Evolutionary conservation across 2,888 invertebrate species (phyloP), one percentile per base, ranked within the genome.

Genomic region (Plebejus anna): DNA sequence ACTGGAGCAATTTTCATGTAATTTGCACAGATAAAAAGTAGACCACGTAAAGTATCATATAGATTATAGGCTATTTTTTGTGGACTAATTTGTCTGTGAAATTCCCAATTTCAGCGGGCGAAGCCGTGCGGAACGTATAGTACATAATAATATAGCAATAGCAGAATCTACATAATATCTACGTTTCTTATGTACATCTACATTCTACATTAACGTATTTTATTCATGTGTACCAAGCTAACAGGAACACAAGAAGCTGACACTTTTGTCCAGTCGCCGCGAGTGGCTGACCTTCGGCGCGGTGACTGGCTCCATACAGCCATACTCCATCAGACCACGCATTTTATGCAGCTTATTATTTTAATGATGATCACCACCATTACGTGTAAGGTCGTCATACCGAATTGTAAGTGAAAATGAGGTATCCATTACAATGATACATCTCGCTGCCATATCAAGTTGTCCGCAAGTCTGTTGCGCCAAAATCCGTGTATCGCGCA

Each of bases 261-360:
- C 79, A 82, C 80, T 79, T 79, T 79, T 78, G 81, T 82, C 80
- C 78, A 78, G 78, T 80, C 80, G 81, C 78, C 79, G 84, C 82
- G 84, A 88, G 86, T 84, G 88, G 90, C 78, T 86, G 91, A 87
- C 92, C 92, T 92, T 92, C 89, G 83, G 84, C 75, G 83, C 87
- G 83, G 88, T 88, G 88, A 91, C 88, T 86, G 89, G 87, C 86
- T 87, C 88, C 90, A 88, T 22, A 22, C 22, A 22, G 22, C 0
- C 22, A 22, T 91, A 90, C 87, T 85, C 85, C 78, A 80, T 47
- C 47, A 82, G 82, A 85, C 85, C 80, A 83, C 84, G 82, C 83
- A 84, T 86, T 85, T 84, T 87, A 85, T 84, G 85, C 87, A 84
- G 82, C 84, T 87, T 86, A 84, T 81, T 79, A 83, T 83, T 84